Conservation (phyloP, 1,140 invertebrate genomes). For the Scylla paramamosain region DNA sequence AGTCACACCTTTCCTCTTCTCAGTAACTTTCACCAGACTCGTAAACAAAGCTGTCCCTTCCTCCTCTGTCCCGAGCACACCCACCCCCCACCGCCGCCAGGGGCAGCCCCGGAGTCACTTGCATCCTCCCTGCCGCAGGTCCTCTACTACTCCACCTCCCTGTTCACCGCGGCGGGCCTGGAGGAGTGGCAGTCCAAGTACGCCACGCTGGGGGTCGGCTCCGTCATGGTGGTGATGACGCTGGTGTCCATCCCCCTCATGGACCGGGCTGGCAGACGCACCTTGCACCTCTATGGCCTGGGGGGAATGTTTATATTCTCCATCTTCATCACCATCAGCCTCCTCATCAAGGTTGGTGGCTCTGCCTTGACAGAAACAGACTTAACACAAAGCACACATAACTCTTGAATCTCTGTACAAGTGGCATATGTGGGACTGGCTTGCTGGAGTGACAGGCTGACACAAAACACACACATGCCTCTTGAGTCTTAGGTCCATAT, state of each 20-base stretch:
- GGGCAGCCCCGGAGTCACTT: background rate
- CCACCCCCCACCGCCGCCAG: background rate
- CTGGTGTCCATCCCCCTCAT: conserved; percentile 97
- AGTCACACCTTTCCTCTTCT: background rate
- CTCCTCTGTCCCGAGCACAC: background rate
- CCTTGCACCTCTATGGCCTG: conserved; percentile 96
- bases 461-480: too few relatives aligned
- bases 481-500: too few relatives aligned
- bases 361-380: conserved; percentile 80
- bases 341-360: conserved; percentile 88
- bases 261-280: conserved; percentile 95
- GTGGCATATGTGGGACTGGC: too few relatives aligned
- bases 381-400: background rate
- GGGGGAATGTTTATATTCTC: conserved; percentile 99
- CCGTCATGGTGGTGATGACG: conserved; percentile 98
- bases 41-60: background rate
- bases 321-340: conserved; percentile 97
- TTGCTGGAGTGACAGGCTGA: too few relatives aligned
- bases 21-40: background rate
- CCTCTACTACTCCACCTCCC: conserved; percentile 97
- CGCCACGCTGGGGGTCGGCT: conserved; percentile 95
- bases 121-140: conserved; percentile 84
- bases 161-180: conserved; percentile 94
- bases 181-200: conserved; percentile 84
- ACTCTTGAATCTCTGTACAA: background rate